Evolutionary conservation across 2,888 invertebrate genomes (phyloP).

Genomic region (Ornithoptera priamus): DNA sequence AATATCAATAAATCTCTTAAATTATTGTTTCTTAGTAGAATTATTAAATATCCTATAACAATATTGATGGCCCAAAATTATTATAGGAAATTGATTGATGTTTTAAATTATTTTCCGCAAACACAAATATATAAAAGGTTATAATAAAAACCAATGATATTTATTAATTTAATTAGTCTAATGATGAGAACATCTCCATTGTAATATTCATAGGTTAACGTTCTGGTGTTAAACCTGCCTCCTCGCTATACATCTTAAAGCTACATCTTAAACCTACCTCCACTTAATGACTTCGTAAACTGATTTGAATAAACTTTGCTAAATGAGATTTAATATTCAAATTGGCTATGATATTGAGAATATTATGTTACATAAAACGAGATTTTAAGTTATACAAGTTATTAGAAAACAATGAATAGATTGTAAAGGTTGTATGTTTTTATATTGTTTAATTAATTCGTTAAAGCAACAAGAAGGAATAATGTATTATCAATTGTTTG

Average conservation of each 20-base stretch:
- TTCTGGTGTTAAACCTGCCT: not conserved
- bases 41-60: not conserved
- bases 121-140: not conserved
- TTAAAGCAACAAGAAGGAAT: too few relatives aligned
- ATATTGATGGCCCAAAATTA: not conserved
- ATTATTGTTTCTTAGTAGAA: conserved; percentile 36
- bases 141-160: not conserved
- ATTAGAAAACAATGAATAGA: not conserved
- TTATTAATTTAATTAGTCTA: not conserved
- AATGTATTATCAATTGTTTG: too few relatives aligned
- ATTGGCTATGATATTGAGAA: conserved; percentile 11
- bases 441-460: too few relatives aligned
- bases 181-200: not conserved
- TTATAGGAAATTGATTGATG: not conserved
- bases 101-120: not conserved
- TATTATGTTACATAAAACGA: not conserved
- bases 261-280: not conserved
- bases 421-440: too few relatives aligned
- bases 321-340: conserved; percentile 22
- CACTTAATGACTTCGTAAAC: conserved; percentile 3
- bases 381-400: not conserved
- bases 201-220: not conserved
- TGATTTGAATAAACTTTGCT: conserved; percentile 28
- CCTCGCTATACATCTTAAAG: not conserved
- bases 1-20: conserved; percentile 58